Base-by-base conservation (phyloP, 2,113 vertebrate genomes). In the Talpa occidentalis region DNA sequence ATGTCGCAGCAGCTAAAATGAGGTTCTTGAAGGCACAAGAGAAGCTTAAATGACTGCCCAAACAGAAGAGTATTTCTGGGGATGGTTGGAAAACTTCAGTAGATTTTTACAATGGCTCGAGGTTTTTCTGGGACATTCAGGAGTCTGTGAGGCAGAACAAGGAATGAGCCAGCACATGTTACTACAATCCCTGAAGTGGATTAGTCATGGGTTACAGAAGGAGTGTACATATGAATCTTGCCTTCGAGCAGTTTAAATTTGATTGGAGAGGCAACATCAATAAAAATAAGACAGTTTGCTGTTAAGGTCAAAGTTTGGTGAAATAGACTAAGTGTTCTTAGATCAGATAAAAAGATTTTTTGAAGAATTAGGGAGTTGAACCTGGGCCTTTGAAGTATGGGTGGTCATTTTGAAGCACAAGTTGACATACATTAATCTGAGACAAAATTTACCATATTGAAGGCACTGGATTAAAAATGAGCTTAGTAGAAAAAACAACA, bases 11-110 rank as follows among this genome's bases (percentile, higher is more conserved):
- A 66, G 72, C 82, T 73, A 54, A 94, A 80, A 72, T 49, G 28
- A 95, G 64, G 35, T 52, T 89, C 83, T 70, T n/a, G 30, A 88
- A 67, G 26, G 64, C 28, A 60, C 24, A 67, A 82, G 64, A 91
- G 60, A 94, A 87, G 28, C 69, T 92, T 88, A 83, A 82, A 91
- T 60, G 74, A 91, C 64, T 83, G 30, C 49, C 76, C n/a, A 85
- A 82, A 66, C n/a, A 79, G 37, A 91, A 15, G 59, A 66, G 26
- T 37, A 47, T 78, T 92, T 90, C 86, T 44, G 40, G 40, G 47
- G 10, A 83, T 64, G 52, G 21, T 17, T 94, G 82, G n/a, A 40
- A 93, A 83, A 79, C 69, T 73, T 93, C n/a, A 74, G 59, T 66
- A 79, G 35, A 79, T 37, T 52, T 64, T 88, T 84, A 77, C 7